These are phyloP conservation scores for Neopipo cinnamomea DNA, from an alignment of 2,113 vertebrate genomes.

Conservation along the genomic window DNA sequence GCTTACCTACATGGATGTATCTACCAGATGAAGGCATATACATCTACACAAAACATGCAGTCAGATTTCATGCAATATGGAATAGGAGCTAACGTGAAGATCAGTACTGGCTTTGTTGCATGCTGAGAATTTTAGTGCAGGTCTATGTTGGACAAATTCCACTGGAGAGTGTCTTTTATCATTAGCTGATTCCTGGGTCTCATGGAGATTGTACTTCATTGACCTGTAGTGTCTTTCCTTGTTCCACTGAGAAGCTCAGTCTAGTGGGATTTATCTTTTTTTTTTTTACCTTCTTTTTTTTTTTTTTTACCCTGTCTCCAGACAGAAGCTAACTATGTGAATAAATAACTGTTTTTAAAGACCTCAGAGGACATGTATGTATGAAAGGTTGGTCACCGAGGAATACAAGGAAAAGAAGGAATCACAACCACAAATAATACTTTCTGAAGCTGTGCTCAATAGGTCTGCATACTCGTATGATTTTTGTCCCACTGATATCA, in stretches of 20 bases:
- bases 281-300: fast-evolving
- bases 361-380: not conserved
- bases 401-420: not conserved
- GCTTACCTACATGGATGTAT: fast-evolving
- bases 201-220: not conserved
- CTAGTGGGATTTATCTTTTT: fast-evolving
- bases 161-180: not conserved
- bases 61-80: not conserved
- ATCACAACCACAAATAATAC: not conserved
- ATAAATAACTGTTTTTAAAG: not conserved
- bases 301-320: fast-evolving
- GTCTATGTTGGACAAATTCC: not conserved
- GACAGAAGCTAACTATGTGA: not conserved
- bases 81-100: not conserved
- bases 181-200: not conserved
- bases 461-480: not conserved
- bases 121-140: not conserved
- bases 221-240: not conserved
- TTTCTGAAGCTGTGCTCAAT: not conserved
- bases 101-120: not conserved
- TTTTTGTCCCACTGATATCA: not conserved
- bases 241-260: not conserved
- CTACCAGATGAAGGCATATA: not conserved
- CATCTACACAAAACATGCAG: not conserved
- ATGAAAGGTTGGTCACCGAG: not conserved